Base-by-base conservation (phyloP, 2,113 vertebrate species). In the Myocastor coypus region DNA sequence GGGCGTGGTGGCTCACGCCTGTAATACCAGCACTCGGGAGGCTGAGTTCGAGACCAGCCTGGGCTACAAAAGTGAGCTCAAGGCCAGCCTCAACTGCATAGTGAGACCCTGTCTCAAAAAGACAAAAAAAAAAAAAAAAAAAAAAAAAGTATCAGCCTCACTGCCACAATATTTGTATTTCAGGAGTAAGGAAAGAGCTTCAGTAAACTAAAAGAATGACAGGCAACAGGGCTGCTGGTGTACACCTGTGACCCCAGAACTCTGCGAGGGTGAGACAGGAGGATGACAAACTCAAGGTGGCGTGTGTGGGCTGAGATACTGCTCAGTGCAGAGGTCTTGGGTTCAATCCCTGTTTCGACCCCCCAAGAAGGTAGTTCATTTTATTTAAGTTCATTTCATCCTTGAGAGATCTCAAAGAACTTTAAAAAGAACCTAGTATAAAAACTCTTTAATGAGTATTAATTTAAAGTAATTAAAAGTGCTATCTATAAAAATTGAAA, bases 111-210 rank as follows among this genome's bases (percentile, higher is more conserved):
- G n/a, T n/a, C n/a, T n/a, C n/a, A n/a, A n/a, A n/a, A n/a, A n/a
- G n/a, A n/a, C n/a, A n/a, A n/a, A n/a, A n/a, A n/a, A n/a, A n/a
- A n/a, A n/a, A n/a, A n/a, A n/a, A n/a, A n/a, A n/a, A n/a, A n/a
- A n/a, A n/a, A n/a, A n/a, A 50, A 95, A 97, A 91, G 61, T 73
- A 88, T n/a, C 50, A 93, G 50, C 78, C 68, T 92, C 63, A 87
- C 22, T 83, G 83, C n/a, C 42, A 89, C 7, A 83, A 86, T 66
- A 19, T 46, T 1, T 52, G 83, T 7, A 80, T 57, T 92, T 87
- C 28, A 83, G 37, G 82, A 92, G 75, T 16, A 83, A 80, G 89
- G 8, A 52, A 91, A 82, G 40, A 68, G 13, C 22, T 80, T 86
- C 93, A 68, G 83, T 6, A 78, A 89, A 93, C 28, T 83, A 30